A percentile compares a stretch with the other conserved stretches of the same genome.
Evolutionary conservation across 2,888 invertebrate genomes (phyloP).

Genomic region (Acronicta psi): DNA sequence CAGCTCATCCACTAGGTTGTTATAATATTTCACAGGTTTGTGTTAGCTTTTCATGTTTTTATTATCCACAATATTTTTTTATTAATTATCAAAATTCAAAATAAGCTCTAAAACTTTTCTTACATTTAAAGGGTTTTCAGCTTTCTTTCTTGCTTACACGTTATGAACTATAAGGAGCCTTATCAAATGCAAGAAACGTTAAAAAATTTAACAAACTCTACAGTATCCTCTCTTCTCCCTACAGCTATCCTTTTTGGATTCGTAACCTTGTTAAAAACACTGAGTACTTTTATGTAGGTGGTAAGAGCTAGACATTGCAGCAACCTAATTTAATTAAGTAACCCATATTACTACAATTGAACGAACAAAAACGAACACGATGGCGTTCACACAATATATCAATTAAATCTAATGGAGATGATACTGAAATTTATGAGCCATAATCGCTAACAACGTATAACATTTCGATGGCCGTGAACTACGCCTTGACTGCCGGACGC

Average conservation of each 20-base stretch:
- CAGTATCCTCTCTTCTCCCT: too few relatives aligned
- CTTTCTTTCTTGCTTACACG: too few relatives aligned
- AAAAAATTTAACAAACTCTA: too few relatives aligned
- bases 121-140: too few relatives aligned
- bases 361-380: constrained; percentile 37
- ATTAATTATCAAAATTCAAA: neutral
- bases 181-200: too few relatives aligned
- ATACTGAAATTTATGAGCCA: constrained; percentile 54
- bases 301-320: constrained; percentile 21
- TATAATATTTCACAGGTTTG: neutral
- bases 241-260: constrained; percentile 4
- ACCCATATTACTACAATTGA: constrained; percentile 21
- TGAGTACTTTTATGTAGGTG: constrained; percentile 1
- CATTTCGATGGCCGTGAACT: constrained; percentile 77
- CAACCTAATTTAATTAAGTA: constrained; percentile 36
- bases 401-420: constrained; percentile 57
- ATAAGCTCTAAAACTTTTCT: too few relatives aligned
- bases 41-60: constrained; percentile 1
- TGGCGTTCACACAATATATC: constrained; percentile 52
- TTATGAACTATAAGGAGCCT: too few relatives aligned
- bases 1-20: constrained; percentile 10
- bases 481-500: constrained; percentile 70
- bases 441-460: constrained; percentile 60
- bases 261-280: neutral
- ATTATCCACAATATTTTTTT: neutral